phyloP scores from a whole-genome alignment of 2,113 vertebrate genomes.

The Sinocyclocheilus rhinocerous region DNA sequence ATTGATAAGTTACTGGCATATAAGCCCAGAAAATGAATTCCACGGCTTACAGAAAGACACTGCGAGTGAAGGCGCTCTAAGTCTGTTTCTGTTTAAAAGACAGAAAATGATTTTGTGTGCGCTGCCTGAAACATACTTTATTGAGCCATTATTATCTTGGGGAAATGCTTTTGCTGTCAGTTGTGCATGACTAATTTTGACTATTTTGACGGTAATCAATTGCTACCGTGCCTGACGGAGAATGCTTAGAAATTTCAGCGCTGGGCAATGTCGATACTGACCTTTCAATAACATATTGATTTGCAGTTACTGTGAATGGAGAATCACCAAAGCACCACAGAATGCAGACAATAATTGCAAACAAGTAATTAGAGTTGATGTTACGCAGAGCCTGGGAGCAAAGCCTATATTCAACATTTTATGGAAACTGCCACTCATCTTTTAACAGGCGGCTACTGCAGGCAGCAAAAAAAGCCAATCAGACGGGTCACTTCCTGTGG shows the following conservation, averaged over 20 bases:
- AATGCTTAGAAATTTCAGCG: slow-evolving; percentile 23
- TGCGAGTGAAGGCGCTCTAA: background rate
- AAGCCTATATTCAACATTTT: slow-evolving; percentile 1
- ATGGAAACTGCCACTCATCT: slow-evolving; percentile 29
- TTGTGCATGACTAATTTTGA: slow-evolving; percentile 32
- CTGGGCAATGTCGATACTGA: slow-evolving; percentile 32
- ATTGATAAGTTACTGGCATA: background rate
- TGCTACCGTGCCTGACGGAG: slow-evolving; percentile 18
- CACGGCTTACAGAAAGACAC: background rate
- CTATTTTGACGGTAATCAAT: no score
- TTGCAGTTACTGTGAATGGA: slow-evolving; percentile 46
- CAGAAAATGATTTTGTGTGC: slow-evolving; percentile 20
- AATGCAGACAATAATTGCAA: slow-evolving; percentile 23
- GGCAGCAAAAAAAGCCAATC: slow-evolving; percentile 91
- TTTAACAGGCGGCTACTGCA: slow-evolving; percentile 86
- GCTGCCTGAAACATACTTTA: background rate
- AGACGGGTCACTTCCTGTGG: slow-evolving; percentile 97
- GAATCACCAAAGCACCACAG: slow-evolving; percentile 11
- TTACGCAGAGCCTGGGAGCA: background rate
- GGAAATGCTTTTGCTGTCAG: slow-evolving; percentile 32
- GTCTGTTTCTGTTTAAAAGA: slow-evolving; percentile 19
- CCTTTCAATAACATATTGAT: slow-evolving; percentile 40
- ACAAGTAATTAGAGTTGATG: slow-evolving; percentile 29
- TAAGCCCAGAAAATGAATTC: background rate
- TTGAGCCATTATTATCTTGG: slow-evolving; percentile 37